Percentiles rank a stretch among this genome's conserved stretches.
Conservation (phyloP, 2,888 invertebrate genomes). For the Sericinus montela region DNA sequence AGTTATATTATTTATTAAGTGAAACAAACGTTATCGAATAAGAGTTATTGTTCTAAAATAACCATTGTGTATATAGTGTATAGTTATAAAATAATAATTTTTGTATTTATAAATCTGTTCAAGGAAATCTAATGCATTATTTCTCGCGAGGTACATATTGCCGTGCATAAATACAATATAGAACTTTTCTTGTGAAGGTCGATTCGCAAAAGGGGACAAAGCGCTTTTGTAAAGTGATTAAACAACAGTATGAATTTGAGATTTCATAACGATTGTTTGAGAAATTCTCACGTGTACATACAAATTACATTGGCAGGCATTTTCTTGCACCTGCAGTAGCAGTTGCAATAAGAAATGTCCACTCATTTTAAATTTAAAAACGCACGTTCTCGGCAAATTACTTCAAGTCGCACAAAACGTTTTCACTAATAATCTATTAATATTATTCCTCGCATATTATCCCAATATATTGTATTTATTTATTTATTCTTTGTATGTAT, state of each 20-base stretch:
- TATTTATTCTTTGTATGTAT: too few species aligned
- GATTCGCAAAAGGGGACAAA: constrained; percentile 43
- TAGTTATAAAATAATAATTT: too few species aligned
- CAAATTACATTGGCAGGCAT: constrained; percentile 20
- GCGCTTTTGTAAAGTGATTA: constrained; percentile 56
- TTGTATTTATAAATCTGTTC: neutral
- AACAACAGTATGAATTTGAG: constrained; percentile 57
- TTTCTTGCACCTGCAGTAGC: constrained; percentile 41
- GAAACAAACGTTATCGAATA: too few species aligned
- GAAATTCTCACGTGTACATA: constrained; percentile 60
- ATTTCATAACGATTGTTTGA: constrained; percentile 63
- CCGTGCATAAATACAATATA: neutral
- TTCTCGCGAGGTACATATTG: neutral
- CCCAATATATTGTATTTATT: too few species aligned
- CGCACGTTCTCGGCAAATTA: constrained; percentile 11
- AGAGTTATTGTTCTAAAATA: too few species aligned
- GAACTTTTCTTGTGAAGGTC: constrained; percentile 35
- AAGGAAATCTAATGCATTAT: neutral
- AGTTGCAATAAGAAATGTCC: constrained; percentile 14
- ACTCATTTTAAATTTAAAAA: constrained; percentile 18
- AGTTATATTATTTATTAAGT: too few species aligned
- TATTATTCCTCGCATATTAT: too few species aligned
- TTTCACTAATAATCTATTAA: neutral
- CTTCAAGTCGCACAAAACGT: neutral
- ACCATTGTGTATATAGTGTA: too few species aligned